Evolutionary conservation across 2,888 invertebrate genomes (phyloP).

Genomic region (Tipula confusa): DNA sequence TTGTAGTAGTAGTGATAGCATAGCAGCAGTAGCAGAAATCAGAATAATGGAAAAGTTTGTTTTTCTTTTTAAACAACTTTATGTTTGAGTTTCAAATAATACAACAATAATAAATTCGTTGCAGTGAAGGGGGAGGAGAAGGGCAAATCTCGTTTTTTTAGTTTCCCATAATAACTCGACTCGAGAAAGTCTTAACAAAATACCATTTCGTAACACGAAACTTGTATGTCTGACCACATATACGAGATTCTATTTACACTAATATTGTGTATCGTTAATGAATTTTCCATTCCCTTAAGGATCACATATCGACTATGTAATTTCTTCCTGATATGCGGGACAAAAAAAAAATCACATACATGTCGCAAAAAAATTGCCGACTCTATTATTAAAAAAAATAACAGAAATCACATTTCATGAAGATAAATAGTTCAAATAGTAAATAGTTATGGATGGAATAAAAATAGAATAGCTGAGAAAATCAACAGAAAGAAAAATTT

Average conservation of each 20-base stretch:
- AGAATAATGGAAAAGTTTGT: neutral
- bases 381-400: neutral
- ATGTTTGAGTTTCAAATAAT: slow-evolving; percentile 12
- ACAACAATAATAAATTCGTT: neutral
- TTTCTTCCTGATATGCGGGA: neutral
- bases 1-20: no score
- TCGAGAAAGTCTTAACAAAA: neutral
- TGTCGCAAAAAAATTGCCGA: neutral
- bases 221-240: neutral
- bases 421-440: slow-evolving; percentile 25
- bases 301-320: neutral
- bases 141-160: no score
- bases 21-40: neutral
- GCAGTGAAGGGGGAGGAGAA: neutral
- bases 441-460: neutral
- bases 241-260: neutral
- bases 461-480: neutral
- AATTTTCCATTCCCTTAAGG: neutral
- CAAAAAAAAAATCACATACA: slow-evolving; percentile 3
- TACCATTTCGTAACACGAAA: neutral
- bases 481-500: neutral
- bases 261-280: neutral
- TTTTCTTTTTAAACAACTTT: neutral
- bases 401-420: neutral
- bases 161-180: neutral